phyloP scores from a whole-genome alignment of 1,140 invertebrate genomes.

The Gryllus bimaculatus region DNA sequence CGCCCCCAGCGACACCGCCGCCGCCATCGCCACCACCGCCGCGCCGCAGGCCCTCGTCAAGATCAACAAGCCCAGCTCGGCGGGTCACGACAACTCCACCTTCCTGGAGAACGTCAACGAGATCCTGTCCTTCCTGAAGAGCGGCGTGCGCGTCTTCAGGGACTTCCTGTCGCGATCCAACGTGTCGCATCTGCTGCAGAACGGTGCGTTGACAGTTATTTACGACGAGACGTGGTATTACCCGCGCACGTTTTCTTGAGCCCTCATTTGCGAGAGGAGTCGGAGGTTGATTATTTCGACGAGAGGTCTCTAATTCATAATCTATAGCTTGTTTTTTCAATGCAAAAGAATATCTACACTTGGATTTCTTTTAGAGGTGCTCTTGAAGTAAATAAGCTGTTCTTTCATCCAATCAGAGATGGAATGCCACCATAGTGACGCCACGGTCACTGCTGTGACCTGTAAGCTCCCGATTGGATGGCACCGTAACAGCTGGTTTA shows the following conservation, averaged over 20 bases:
- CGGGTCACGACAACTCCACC: not conserved
- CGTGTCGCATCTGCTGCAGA: conserved; percentile 43
- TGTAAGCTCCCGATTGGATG: too few relatives aligned
- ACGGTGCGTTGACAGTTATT: conserved; percentile 32
- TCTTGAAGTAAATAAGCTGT: too few relatives aligned
- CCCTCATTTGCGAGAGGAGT: not conserved
- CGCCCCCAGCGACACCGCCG: conserved; percentile 25
- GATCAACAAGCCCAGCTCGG: not conserved
- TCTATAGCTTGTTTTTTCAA: too few relatives aligned
- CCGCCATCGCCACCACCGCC: conserved; percentile 16
- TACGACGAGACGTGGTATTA: not conserved
- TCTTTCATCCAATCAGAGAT: too few relatives aligned
- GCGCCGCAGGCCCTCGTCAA: not conserved
- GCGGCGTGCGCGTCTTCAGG: conserved; percentile 51
- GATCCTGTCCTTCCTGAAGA: conserved; percentile 47
- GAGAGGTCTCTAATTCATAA: too few relatives aligned
- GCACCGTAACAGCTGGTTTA: too few relatives aligned
- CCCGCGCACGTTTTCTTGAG: not conserved
- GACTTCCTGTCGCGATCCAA: conserved; percentile 49
- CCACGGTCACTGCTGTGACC: too few relatives aligned
- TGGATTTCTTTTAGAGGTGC: too few relatives aligned
- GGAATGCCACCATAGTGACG: too few relatives aligned
- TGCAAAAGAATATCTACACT: too few relatives aligned
- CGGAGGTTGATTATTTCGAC: not conserved
- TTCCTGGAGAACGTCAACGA: conserved; percentile 48